These are phyloP conservation scores for Rhabdomys dilectus DNA, from an alignment of 2,113 vertebrate genomes.

Conservation along the genomic window DNA sequence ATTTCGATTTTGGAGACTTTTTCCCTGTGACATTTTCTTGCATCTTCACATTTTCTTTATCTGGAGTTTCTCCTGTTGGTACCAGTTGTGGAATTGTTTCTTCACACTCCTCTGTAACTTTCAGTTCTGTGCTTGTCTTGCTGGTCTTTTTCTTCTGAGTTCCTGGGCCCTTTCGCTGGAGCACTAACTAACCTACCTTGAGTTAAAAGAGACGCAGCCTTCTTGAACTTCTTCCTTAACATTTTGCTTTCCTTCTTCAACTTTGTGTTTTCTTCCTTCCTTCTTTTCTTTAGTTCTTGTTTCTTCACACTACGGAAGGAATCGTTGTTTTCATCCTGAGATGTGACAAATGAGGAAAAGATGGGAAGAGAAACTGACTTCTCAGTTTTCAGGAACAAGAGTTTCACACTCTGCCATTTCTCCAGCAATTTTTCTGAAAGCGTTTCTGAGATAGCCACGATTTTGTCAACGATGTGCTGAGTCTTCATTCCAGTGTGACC, in stretches of 20 bases:
- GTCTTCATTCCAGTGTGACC: slow-evolving; percentile 76
- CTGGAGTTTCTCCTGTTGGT: slow-evolving; percentile 14
- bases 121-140: not conserved
- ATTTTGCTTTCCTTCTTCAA: slow-evolving; percentile 51
- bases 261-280: not conserved
- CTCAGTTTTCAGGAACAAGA: slow-evolving; percentile 85
- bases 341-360: slow-evolving; percentile 87
- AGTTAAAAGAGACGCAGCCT: accelerated
- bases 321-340: slow-evolving; percentile 20
- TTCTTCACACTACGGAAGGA: not conserved
- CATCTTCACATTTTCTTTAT: not conserved
- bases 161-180: not conserved
- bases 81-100: slow-evolving; percentile 74
- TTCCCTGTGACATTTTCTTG: not conserved
- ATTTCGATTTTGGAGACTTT: slow-evolving; percentile 47
- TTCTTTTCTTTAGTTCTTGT: slow-evolving; percentile 32
- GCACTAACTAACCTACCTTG: accelerated
- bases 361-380: slow-evolving; percentile 89
- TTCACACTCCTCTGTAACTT: not conserved
- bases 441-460: not conserved
- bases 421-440: slow-evolving; percentile 77
- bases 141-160: not conserved
- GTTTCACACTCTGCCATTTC: slow-evolving; percentile 85
- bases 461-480: slow-evolving; percentile 54
- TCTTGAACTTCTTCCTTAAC: not conserved